phyloP scores from a whole-genome alignment of 1,140 invertebrate genomes.

The Pachyrhynchus sulphureomaculatus region DNA sequence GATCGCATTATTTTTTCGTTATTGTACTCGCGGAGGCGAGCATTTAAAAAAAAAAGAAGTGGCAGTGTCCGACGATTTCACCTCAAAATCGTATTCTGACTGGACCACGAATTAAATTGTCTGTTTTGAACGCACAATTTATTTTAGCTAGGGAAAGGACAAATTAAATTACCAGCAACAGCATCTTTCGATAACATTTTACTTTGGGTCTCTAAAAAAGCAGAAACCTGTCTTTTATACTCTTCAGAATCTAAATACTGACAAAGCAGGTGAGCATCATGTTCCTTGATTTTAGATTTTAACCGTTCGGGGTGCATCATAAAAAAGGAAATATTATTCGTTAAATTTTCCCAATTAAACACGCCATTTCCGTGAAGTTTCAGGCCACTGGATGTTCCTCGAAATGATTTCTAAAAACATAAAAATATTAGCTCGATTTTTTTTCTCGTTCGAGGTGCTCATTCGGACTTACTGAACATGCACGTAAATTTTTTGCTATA shows the following conservation, averaged over 20 bases:
- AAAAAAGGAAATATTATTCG: slow-evolving; percentile 15
- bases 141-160: no score
- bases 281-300: slow-evolving; percentile 23
- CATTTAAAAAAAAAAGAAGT: no score
- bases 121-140: no score
- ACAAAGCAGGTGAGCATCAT: slow-evolving; percentile 25
- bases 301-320: slow-evolving; percentile 28
- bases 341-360: slow-evolving; percentile 9
- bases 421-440: not conserved
- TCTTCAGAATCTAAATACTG: slow-evolving; percentile 29
- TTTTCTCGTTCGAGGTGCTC: not conserved
- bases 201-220: slow-evolving; percentile 19
- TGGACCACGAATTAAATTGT: no score
- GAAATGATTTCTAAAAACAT: slow-evolving; percentile 4
- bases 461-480: slow-evolving; percentile 27
- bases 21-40: no score
- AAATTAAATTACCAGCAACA: slow-evolving; percentile 8
- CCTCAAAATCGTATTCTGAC: no score
- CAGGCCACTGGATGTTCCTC: not conserved
- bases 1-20: no score
- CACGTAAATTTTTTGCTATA: slow-evolving; percentile 18
- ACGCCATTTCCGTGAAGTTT: slow-evolving; percentile 9
- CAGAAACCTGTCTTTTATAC: slow-evolving; percentile 12
- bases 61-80: no score
- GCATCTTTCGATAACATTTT: slow-evolving; percentile 16